Percentiles rank a stretch among this genome's conserved stretches.
Evolutionary conservation across 2,888 invertebrate species (phyloP).

Genomic region (Seira ritae): DNA sequence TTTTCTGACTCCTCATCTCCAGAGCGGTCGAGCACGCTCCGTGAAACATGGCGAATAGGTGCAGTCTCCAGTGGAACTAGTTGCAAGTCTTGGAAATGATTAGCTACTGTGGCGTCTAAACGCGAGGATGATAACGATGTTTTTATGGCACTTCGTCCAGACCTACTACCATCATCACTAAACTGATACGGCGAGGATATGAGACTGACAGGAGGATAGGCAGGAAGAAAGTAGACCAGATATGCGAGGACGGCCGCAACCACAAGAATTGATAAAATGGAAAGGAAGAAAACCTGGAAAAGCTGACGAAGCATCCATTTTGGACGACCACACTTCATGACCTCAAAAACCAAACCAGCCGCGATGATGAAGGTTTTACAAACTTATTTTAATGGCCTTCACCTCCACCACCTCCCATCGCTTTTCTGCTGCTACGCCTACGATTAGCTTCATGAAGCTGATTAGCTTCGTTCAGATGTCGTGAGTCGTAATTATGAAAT

Average conservation of each 20-base stretch:
- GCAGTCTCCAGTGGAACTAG: conserved; percentile 30
- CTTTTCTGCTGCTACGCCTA: neutral
- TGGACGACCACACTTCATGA: conserved; percentile 67
- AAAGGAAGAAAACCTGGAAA: conserved; percentile 68
- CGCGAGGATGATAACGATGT: conserved; percentile 6
- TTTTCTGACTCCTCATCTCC: neutral
- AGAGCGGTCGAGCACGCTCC: neutral
- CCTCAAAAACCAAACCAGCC: conserved; percentile 21
- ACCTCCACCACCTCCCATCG: neutral
- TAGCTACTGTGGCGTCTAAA: conserved; percentile 10
- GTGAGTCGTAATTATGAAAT: neutral
- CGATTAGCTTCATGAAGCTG: neutral
- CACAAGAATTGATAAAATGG: conserved; percentile 62
- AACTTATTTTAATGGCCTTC: neutral
- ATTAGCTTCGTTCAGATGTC: neutral
- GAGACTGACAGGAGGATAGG: conserved; percentile 23
- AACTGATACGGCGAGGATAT: conserved; percentile 17
- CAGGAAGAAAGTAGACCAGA: conserved; percentile 48
- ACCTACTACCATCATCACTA: no score
- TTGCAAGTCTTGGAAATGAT: conserved; percentile 35
- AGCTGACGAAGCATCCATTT: conserved; percentile 68
- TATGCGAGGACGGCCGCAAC: conserved; percentile 61
- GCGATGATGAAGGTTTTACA: neutral
- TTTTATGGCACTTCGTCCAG: conserved; percentile 31
- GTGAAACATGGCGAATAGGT: conserved; percentile 38